A percentile compares a stretch with the other conserved stretches of the same genome.
Conservation (phyloP, 2,888 invertebrate genomes). For the Darwinula stevensoni region DNA sequence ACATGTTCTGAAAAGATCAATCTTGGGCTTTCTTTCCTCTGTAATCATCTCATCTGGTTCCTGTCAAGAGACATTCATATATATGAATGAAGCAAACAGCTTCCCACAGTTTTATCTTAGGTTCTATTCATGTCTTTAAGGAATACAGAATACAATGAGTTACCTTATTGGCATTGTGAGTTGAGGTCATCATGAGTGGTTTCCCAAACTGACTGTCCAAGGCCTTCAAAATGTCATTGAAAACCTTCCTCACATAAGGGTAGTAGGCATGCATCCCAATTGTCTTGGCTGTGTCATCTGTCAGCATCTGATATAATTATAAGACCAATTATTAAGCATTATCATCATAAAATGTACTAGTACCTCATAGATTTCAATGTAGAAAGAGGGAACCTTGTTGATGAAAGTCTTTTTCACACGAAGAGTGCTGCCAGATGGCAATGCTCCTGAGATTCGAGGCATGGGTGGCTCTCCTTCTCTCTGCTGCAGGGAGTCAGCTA, state of each 20-base stretch:
- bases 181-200: conserved; percentile 85
- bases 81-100: conserved; percentile 5
- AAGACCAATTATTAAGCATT: conserved; percentile 1
- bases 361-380: too few relatives aligned
- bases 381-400: conserved; percentile 49
- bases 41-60: conserved; percentile 71
- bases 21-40: conserved; percentile 86
- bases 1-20: conserved; percentile 90
- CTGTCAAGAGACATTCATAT: conserved; percentile 10
- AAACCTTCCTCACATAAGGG: conserved; percentile 72
- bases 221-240: conserved; percentile 79
- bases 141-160: conserved; percentile 1
- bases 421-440: conserved; percentile 81
- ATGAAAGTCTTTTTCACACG: conserved; percentile 83
- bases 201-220: conserved; percentile 84
- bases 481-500: conserved; percentile 92
- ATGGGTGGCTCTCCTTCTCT: conserved; percentile 97
- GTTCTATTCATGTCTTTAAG: conserved; percentile 1
- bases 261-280: conserved; percentile 95
- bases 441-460: conserved; percentile 77
- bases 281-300: conserved; percentile 78
- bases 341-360: background rate
- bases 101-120: background rate
- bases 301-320: conserved; percentile 43
- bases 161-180: conserved; percentile 70